Percentiles rank a stretch among this genome's conserved stretches.
phyloP scores from a whole-genome alignment of 1,140 invertebrate species.

The Sinella curviseta region DNA sequence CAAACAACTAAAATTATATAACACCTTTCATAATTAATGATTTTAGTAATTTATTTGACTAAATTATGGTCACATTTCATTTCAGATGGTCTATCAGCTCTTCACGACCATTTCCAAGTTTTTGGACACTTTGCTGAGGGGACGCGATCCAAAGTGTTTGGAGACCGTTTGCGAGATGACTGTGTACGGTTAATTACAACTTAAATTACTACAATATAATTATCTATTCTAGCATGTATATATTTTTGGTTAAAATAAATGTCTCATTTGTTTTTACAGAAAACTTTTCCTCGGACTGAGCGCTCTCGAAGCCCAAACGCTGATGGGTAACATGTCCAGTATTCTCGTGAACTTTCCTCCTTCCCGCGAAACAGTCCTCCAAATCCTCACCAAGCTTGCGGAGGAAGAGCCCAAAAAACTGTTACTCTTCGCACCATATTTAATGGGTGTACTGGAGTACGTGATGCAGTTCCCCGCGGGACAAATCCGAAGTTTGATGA shows the following conservation, averaged over 20 bases:
- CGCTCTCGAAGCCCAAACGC: constrained; percentile 16
- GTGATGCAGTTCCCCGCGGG: constrained; percentile 30
- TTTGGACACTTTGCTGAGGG: constrained; percentile 14
- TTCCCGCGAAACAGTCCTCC: constrained; percentile 17
- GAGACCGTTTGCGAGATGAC: background rate
- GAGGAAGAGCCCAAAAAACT: constrained; percentile 32
- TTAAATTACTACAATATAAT: background rate
- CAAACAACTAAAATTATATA: constrained; percentile 3
- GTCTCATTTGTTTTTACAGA: constrained; percentile 12
- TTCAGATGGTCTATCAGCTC: constrained; percentile 34
- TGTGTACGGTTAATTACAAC: background rate
- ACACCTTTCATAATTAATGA: no score
- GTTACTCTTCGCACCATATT: constrained; percentile 32
- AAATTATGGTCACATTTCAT: no score
- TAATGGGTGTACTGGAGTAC: constrained; percentile 42
- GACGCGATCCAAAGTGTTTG: background rate
- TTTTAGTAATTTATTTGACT: no score
- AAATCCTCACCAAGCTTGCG: constrained; percentile 33
- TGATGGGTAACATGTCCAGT: constrained; percentile 22
- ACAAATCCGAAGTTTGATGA: constrained; percentile 40
- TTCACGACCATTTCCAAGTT: constrained; percentile 29
- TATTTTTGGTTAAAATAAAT: background rate
- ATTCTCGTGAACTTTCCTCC: constrained; percentile 26
- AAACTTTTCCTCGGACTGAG: constrained; percentile 31
- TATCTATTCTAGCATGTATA: background rate